Conservation (phyloP, 2,113 vertebrate genomes). For the Silurus asotus region DNA sequence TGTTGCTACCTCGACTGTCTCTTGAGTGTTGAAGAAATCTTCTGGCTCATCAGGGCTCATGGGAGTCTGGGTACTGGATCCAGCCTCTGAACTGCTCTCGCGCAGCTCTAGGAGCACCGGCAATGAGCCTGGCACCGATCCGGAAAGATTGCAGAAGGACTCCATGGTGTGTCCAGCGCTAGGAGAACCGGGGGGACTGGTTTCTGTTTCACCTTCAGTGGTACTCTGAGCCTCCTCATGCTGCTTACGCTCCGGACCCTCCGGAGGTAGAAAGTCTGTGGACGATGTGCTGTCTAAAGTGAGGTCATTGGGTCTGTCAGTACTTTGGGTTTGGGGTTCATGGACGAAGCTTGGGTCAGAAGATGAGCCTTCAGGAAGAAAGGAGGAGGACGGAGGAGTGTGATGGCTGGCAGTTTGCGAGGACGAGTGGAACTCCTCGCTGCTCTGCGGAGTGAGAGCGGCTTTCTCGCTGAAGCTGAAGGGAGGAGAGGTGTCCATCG, state of each 20-base stretch:
- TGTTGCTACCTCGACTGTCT: slow-evolving; percentile 58
- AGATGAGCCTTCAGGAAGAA: slow-evolving; percentile 20
- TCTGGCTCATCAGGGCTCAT: slow-evolving; percentile 70
- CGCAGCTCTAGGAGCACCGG: slow-evolving; percentile 73
- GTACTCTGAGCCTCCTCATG: background rate
- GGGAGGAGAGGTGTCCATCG: slow-evolving; percentile 79
- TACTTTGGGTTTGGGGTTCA: slow-evolving; percentile 21
- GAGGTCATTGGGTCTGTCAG: slow-evolving; percentile 50
- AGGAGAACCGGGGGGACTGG: slow-evolving; percentile 52
- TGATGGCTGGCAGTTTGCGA: slow-evolving; percentile 58
- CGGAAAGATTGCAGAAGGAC: slow-evolving; percentile 61
- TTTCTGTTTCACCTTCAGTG: background rate
- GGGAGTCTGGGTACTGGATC: slow-evolving; percentile 73
- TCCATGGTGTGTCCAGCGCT: slow-evolving; percentile 66
- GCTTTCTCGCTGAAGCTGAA: slow-evolving; percentile 89
- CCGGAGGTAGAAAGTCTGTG: background rate
- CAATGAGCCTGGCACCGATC: slow-evolving; percentile 62
- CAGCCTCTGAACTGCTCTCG: slow-evolving; percentile 76
- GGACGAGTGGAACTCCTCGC: slow-evolving; percentile 74
- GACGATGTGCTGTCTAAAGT: slow-evolving; percentile 47
- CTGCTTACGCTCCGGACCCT: background rate
- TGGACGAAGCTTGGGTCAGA: slow-evolving; percentile 35
- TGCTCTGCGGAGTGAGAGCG: slow-evolving; percentile 74
- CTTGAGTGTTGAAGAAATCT: slow-evolving; percentile 75
- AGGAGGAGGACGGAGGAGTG: background rate